Evolutionary conservation across 2,113 vertebrate genomes (phyloP).

Genomic region (Psophia crepitans): DNA sequence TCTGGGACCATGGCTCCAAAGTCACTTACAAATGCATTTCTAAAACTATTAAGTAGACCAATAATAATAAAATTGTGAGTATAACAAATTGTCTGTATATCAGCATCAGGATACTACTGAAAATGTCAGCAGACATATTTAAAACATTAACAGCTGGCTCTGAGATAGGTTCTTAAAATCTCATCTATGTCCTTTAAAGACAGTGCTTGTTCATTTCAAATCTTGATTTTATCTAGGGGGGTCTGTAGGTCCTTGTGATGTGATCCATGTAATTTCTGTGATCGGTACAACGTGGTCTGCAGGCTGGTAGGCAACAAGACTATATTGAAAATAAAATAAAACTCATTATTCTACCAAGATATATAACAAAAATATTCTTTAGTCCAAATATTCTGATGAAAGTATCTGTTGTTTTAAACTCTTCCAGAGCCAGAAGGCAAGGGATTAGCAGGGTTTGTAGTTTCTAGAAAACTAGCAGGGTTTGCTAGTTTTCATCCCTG

Average conservation of each 20-base stretch:
- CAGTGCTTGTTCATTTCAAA: background rate
- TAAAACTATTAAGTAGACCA: background rate
- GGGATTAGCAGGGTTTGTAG: too few relatives aligned
- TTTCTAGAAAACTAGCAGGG: too few relatives aligned
- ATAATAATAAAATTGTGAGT: background rate
- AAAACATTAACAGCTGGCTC: background rate
- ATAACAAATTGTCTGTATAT: background rate
- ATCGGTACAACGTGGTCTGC: background rate
- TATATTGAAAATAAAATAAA: background rate
- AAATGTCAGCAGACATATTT: background rate
- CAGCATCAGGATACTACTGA: background rate
- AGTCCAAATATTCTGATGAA: background rate
- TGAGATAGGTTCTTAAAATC: background rate
- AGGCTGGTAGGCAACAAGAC: background rate
- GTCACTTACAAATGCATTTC: background rate
- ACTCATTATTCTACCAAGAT: background rate
- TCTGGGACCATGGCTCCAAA: rapidly evolving
- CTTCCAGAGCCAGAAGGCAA: background rate
- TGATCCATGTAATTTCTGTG: background rate
- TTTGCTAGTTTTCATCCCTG: background rate
- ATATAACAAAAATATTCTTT: background rate
- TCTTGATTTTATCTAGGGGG: background rate
- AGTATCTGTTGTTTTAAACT: background rate
- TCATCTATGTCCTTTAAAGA: background rate
- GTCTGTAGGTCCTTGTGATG: background rate